phyloP scores from a whole-genome alignment of 2,113 vertebrate genomes.

The Toxotes chatareus region DNA sequence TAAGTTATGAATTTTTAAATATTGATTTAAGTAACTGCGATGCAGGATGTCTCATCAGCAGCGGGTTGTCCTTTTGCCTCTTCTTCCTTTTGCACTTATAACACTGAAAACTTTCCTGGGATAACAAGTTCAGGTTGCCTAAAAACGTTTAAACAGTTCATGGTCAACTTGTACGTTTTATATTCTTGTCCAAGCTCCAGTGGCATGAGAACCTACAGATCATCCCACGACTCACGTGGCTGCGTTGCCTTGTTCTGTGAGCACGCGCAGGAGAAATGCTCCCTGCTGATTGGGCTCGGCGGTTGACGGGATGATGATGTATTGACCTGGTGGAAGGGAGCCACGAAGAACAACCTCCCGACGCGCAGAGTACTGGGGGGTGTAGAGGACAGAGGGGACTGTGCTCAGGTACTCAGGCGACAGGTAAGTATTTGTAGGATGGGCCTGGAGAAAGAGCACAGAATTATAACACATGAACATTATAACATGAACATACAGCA shows the following conservation, averaged over 20 bases:
- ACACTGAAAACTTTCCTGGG: no score
- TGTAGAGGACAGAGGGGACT: slow-evolving; percentile 50
- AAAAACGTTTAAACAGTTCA: no score
- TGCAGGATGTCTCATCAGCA: no score
- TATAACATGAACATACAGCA: neutral
- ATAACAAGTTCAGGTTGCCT: no score
- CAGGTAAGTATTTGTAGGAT: slow-evolving; percentile 46
- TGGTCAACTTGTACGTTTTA: no score
- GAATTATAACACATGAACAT: neutral
- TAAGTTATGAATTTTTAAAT: no score
- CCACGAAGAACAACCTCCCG: slow-evolving; percentile 79
- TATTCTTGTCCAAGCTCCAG: neutral
- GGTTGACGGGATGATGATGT: slow-evolving; percentile 83
- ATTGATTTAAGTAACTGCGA: no score
- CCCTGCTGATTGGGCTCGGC: slow-evolving; percentile 69
- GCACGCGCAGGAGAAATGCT: slow-evolving; percentile 82
- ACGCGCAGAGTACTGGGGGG: slow-evolving; percentile 27
- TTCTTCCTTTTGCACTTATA: no score
- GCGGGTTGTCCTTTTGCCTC: no score
- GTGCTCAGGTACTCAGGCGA: slow-evolving; percentile 55
- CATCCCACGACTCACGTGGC: slow-evolving; percentile 70
- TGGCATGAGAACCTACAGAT: neutral
- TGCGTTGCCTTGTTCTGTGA: slow-evolving; percentile 77
- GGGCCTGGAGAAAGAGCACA: slow-evolving; percentile 62
- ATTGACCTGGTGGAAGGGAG: slow-evolving; percentile 76